Percentiles rank a stretch among this genome's conserved stretches.
These are phyloP conservation scores for Lobophora halterata DNA, from an alignment of 2,888 invertebrate species.

Conservation along the genomic window DNA sequence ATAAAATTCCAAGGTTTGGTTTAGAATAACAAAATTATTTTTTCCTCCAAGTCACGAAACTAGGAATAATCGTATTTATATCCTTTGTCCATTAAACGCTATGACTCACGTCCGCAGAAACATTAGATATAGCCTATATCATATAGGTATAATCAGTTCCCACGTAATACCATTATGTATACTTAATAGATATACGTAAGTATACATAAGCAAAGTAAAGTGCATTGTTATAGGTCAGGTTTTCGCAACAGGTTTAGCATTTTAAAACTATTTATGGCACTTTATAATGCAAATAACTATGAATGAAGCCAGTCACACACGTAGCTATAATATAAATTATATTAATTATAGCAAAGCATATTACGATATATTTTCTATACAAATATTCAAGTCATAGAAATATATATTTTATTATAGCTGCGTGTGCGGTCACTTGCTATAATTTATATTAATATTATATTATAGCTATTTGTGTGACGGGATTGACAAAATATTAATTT, in stretches of 20 bases:
- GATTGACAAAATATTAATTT: no score
- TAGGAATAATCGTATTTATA: constrained; percentile 5
- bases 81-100: constrained; percentile 18
- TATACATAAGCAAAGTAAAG: constrained; percentile 21
- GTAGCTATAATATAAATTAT: neutral
- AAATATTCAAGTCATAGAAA: no score
- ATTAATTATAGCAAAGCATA: constrained; percentile 3
- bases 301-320: constrained; percentile 7
- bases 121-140: constrained; percentile 8
- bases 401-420: no score
- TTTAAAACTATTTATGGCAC: constrained; percentile 16
- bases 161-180: constrained; percentile 31
- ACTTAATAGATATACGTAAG: constrained; percentile 24
- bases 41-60: constrained; percentile 11
- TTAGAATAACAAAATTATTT: no score
- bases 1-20: no score
- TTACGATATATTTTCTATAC: no score
- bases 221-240: constrained; percentile 52
- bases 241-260: constrained; percentile 37
- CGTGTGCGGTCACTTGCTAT: no score
- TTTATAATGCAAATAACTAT: constrained; percentile 13
- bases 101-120: constrained; percentile 34
- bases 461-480: no score
- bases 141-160: constrained; percentile 27
- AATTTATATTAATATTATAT: no score